Percentiles rank a stretch among this genome's conserved stretches.
Conservation (phyloP, 2,113 vertebrate species). For the Pedionomus torquatus region DNA sequence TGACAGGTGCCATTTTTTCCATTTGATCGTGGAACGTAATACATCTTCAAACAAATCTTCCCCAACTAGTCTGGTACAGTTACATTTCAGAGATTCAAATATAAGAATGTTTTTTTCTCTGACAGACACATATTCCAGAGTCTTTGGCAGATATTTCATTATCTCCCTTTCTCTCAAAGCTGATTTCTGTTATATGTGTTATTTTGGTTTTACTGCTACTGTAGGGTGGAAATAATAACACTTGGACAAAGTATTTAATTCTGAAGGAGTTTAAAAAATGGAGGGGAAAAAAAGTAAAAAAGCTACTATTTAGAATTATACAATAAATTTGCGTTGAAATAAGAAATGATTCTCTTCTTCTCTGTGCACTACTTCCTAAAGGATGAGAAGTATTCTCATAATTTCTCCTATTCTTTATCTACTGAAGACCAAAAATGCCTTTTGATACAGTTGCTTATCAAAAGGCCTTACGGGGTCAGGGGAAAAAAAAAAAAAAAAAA, state of each 20-base stretch:
- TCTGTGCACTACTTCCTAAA: not conserved
- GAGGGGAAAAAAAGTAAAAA: rapidly evolving
- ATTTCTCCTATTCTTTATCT: not conserved
- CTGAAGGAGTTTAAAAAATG: not conserved
- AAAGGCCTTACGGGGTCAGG: not conserved
- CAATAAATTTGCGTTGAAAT: not conserved
- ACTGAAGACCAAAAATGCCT: not conserved
- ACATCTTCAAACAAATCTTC: conserved; percentile 82
- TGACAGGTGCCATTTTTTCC: conserved; percentile 81
- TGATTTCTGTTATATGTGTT: not conserved
- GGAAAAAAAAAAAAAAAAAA: not conserved
- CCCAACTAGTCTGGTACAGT: conserved; percentile 62
- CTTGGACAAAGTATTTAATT: not conserved
- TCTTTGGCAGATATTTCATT: conserved; percentile 22
- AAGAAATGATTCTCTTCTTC: not conserved
- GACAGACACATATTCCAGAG: not conserved
- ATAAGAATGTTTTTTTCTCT: conserved; percentile 1
- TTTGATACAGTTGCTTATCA: not conserved
- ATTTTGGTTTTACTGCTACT: not conserved
- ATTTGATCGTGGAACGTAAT: conserved; percentile 83
- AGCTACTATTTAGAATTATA: not conserved
- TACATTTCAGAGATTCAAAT: conserved; percentile 68
- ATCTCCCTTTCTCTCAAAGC: not conserved
- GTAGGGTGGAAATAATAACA: not conserved
- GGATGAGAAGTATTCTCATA: not conserved